Percentiles rank a stretch among this genome's conserved stretches.
phyloP scores from a whole-genome alignment of 1,140 invertebrate species.

The Macrobrachium rosenbergii region DNA sequence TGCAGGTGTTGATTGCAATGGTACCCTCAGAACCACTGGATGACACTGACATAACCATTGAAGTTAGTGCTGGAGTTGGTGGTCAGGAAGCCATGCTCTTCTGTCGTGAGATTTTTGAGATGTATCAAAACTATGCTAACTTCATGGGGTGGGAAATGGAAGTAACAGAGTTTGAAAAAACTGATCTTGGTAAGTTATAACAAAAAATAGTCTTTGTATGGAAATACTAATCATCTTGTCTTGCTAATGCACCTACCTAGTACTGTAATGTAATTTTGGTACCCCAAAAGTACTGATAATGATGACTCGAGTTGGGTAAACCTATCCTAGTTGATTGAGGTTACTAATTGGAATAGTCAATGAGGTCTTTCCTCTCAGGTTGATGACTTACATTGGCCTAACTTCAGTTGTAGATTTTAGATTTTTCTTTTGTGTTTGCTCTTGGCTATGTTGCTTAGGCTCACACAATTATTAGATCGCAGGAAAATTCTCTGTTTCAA shows the following conservation, averaged over 20 bases:
- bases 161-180: constrained; percentile 76
- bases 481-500: no score
- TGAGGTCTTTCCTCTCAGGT: no score
- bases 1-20: constrained; percentile 21
- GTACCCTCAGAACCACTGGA: constrained; percentile 31
- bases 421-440: no score
- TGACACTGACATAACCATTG: constrained; percentile 74
- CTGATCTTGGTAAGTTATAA: constrained; percentile 74
- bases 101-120: constrained; percentile 84
- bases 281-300: no score
- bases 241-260: background rate
- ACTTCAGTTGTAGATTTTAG: no score
- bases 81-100: constrained; percentile 98
- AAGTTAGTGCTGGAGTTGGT: constrained; percentile 93
- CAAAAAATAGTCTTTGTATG: background rate
- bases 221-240: background rate
- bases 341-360: no score
- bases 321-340: no score
- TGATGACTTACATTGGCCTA: no score
- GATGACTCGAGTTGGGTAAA: no score
- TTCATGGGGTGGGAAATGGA: constrained; percentile 82
- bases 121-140: constrained; percentile 85
- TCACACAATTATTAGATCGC: no score
- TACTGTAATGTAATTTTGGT: background rate
- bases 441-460: no score